Percentiles rank a stretch among this genome's conserved stretches.
Conservation (phyloP, 2,888 invertebrate species). For the Parochlus steinenii region DNA sequence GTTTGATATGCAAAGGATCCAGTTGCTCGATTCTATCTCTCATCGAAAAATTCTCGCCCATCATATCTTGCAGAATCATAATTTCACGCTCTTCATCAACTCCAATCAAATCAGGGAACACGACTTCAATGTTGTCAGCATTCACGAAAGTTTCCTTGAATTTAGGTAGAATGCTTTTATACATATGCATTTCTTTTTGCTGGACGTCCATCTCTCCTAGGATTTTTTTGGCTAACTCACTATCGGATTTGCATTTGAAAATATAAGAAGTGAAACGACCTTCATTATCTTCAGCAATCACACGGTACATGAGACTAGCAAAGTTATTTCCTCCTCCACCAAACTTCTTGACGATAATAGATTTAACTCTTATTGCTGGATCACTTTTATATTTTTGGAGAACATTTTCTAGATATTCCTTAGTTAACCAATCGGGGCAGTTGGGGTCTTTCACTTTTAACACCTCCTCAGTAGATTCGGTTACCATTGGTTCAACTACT, state of each 20-base stretch:
- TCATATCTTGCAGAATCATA: constrained; percentile 25
- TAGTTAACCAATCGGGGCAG: constrained; percentile 8
- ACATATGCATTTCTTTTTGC: constrained; percentile 9
- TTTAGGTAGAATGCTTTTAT: background rate
- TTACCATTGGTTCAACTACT: too few species aligned
- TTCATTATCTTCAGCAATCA: background rate
- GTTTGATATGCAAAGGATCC: constrained; percentile 27
- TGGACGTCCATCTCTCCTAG: constrained; percentile 5
- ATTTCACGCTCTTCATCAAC: constrained; percentile 3
- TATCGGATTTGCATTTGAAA: constrained; percentile 3
- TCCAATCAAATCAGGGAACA: constrained; percentile 1
- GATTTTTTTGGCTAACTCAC: constrained; percentile 5
- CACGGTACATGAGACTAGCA: constrained; percentile 3
- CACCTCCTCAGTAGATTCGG: too few species aligned
- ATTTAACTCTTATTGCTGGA: background rate
- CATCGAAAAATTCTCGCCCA: constrained; percentile 20
- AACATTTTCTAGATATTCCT: constrained; percentile 1
- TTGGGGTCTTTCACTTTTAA: too few species aligned
- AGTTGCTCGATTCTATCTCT: constrained; percentile 24
- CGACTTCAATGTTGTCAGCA: background rate
- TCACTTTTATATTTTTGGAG: background rate
- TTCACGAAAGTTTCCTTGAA: background rate
- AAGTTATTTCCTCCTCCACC: constrained; percentile 10
- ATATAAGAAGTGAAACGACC: constrained; percentile 1
- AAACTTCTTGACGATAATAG: background rate